Evolutionary conservation across 2,113 vertebrate genomes (phyloP).

Genomic region (Recurvirostra avosetta): DNA sequence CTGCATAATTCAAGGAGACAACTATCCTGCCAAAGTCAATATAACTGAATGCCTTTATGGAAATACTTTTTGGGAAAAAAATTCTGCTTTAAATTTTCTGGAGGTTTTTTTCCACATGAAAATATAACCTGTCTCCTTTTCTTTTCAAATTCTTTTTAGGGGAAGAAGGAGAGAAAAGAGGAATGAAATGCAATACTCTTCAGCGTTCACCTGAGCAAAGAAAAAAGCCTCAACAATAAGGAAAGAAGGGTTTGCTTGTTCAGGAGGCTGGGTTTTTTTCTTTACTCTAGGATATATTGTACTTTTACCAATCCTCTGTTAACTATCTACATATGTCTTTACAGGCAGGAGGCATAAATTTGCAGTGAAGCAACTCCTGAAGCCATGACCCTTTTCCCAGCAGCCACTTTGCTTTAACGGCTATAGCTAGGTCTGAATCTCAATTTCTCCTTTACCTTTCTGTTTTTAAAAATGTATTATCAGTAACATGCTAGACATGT

Average conservation of each 20-base stretch:
- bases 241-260: background rate
- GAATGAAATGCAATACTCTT: background rate
- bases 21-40: background rate
- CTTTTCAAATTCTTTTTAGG: background rate
- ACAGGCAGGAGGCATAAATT: background rate
- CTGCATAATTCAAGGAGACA: background rate
- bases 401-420: background rate
- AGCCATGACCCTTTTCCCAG: background rate
- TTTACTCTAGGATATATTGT: background rate
- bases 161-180: background rate
- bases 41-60: background rate
- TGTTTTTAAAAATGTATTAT: constrained; percentile 40
- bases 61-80: background rate
- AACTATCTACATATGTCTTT: background rate
- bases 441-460: background rate
- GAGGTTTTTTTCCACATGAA: background rate
- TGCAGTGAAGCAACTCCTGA: background rate
- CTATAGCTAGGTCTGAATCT: background rate
- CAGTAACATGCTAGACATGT: background rate
- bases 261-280: rapidly evolving
- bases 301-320: background rate
- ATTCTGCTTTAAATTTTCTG: background rate
- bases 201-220: background rate
- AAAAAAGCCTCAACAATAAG: background rate
- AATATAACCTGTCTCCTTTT: background rate